These are phyloP conservation scores for Lanius ludovicianus DNA, from an alignment of 2,113 vertebrate genomes.

Conservation along the genomic window DNA sequence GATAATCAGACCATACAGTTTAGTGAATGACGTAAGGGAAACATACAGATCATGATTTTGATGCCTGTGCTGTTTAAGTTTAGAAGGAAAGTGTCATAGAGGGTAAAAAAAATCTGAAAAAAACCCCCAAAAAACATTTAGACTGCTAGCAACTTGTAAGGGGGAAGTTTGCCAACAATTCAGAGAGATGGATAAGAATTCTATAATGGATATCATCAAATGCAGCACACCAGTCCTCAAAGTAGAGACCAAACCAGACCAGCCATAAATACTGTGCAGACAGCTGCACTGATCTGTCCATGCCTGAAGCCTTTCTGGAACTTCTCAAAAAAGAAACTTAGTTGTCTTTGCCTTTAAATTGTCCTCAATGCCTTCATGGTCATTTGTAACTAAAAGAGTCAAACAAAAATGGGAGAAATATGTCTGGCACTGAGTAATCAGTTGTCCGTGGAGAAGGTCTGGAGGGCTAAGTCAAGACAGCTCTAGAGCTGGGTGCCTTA, in stretches of 20 bases:
- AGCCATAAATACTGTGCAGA: constrained; percentile 29
- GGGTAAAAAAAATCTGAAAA: neutral
- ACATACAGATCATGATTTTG: neutral
- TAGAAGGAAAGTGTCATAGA: neutral
- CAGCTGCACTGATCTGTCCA: neutral
- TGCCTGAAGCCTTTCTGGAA: constrained; percentile 19
- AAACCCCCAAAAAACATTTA: neutral
- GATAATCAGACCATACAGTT: neutral
- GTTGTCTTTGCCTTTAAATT: neutral
- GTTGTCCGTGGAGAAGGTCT: neutral
- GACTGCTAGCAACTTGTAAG: neutral
- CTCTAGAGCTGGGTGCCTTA: neutral
- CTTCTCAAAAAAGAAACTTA: constrained; percentile 7
- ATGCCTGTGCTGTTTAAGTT: neutral
- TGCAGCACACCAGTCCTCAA: neutral
- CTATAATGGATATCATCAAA: neutral
- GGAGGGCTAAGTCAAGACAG: neutral
- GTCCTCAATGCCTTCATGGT: neutral
- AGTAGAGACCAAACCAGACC: constrained; percentile 3
- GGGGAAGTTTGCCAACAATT: neutral
- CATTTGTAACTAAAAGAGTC: neutral
- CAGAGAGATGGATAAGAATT: neutral
- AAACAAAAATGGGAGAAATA: constrained; percentile 24
- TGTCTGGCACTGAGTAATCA: neutral
- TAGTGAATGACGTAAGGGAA: neutral